Conservation (phyloP, 1,140 invertebrate species). For the Drosophila quadrilineata region DNA sequence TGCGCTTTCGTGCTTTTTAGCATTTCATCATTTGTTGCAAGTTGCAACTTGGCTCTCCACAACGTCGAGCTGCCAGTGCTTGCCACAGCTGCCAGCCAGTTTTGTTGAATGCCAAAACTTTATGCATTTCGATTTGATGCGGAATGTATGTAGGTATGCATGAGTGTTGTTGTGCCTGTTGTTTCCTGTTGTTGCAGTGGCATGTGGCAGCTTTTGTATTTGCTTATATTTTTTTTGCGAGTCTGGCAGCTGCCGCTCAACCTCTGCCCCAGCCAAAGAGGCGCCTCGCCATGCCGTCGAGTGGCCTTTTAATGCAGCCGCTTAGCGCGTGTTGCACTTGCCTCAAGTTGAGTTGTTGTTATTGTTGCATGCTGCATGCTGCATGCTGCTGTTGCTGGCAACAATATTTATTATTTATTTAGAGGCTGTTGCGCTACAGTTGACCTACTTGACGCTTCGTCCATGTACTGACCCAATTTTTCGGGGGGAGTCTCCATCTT, state of each 20-base stretch:
- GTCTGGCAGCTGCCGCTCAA: background rate
- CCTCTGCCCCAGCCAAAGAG: background rate
- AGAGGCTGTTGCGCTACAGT: conserved; percentile 37
- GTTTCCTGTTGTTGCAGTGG: conserved; percentile 27
- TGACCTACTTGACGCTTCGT: conserved; percentile 60
- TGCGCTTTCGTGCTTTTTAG: conserved; percentile 61
- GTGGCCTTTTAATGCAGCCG: conserved; percentile 69
- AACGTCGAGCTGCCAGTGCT: background rate
- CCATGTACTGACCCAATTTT: conserved; percentile 54
- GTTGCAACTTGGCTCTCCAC: conserved; percentile 20
- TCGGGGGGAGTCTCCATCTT: conserved; percentile 5
- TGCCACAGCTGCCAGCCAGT: background rate
- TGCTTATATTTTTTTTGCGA: conserved; percentile 9
- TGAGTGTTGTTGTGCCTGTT: no score
- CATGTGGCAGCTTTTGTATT: conserved; percentile 34
- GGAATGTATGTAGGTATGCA: background rate
- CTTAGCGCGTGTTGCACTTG: conserved; percentile 66
- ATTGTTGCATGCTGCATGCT: conserved; percentile 9
- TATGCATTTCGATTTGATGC: conserved; percentile 30
- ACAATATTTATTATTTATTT: conserved; percentile 74
- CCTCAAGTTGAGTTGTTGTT: conserved; percentile 39
- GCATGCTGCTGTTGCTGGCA: conserved; percentile 41
- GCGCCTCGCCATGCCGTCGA: conserved; percentile 32
- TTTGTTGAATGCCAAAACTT: conserved; percentile 16
- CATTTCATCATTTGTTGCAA: conserved; percentile 74